Conservation (phyloP, 2,888 invertebrate genomes). For the Palloptera scutellata region DNA sequence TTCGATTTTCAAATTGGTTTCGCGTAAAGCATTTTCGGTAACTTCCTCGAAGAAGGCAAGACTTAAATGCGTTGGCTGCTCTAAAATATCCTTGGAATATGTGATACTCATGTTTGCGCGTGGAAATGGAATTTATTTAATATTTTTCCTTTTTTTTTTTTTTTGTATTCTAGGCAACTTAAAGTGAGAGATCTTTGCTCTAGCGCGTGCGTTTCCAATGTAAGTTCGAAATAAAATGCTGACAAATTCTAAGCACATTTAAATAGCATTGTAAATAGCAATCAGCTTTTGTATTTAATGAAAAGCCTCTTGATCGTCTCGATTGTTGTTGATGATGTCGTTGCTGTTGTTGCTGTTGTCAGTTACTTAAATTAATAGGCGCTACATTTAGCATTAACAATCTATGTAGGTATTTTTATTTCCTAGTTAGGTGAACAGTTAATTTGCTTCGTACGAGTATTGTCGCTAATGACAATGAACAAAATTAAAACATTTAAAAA, state of each 20-base stretch:
- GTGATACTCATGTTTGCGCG: conserved; percentile 46
- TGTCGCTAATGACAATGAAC: too few relatives aligned
- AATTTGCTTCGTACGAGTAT: too few relatives aligned
- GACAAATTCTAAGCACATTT: not conserved
- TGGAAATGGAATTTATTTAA: not conserved
- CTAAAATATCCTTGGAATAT: conserved; percentile 44
- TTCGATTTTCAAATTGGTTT: conserved; percentile 39
- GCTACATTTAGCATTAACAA: too few relatives aligned
- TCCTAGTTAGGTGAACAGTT: too few relatives aligned
- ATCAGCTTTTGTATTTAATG: too few relatives aligned
- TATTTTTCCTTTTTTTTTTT: conserved; percentile 1
- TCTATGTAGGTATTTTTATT: too few relatives aligned
- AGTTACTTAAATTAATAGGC: too few relatives aligned
- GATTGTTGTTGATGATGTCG: too few relatives aligned
- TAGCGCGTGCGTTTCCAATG: not conserved
- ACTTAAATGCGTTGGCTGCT: conserved; percentile 46
- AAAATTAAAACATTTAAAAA: too few relatives aligned
- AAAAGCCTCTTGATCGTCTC: too few relatives aligned
- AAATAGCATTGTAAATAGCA: not conserved
- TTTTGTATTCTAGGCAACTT: not conserved
- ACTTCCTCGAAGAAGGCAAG: conserved; percentile 51
- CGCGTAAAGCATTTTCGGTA: conserved; percentile 50
- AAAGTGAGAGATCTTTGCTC: not conserved
- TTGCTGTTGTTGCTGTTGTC: too few relatives aligned
- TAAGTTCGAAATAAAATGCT: conserved; percentile 3